Base-by-base conservation (phyloP, 1,140 invertebrate genomes). In the Adoxophyes honmai region DNA sequence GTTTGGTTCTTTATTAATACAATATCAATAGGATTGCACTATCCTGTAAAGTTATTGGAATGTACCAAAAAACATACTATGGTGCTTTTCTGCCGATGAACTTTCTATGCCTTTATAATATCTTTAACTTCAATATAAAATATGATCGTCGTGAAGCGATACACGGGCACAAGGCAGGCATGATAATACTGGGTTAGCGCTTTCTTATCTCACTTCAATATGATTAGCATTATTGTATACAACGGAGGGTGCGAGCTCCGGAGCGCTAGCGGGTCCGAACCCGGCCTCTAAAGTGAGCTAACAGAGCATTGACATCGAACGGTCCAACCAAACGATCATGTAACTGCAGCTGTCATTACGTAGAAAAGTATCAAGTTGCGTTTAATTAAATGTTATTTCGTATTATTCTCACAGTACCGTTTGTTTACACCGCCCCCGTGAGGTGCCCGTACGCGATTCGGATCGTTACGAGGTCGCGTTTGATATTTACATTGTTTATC, bases 1-100 rank as follows among this genome's bases (percentile, higher is more conserved):
- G 78, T 88, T 89, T 90, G 87, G 89, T 89, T 90, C 88, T 89
- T 90, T 89, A 86, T 86, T 84, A 84, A 86, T 88, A 88, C 83
- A 86, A 86, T 86, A 86, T 86, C 80, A 83, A 75, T 88, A 84
- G 81, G 79, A 86, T 86, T 74, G 76, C 78, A 85, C 83, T 88
- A 82, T 86, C 69, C 74, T 86, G 82, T 76, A 76, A 79, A 78
- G 69, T 84, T 79, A 80, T 81, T 81, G 79, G 73, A 80, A 83
- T 75, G 69, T 83, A 84, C 81, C 75, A 83, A 83, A 80, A 80
- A 85, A 81, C 75, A 73, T 79, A 70, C 75, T 83, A 80, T 80
- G 78, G 83, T 85, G 85, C 81, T 75, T 74, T 86, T 78, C 70
- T 56, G 83, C 86, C 86, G 83, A 88, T 88, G 82, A 86, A 88